phyloP scores from a whole-genome alignment of 2,888 invertebrate species.

The Myopa testacea region DNA sequence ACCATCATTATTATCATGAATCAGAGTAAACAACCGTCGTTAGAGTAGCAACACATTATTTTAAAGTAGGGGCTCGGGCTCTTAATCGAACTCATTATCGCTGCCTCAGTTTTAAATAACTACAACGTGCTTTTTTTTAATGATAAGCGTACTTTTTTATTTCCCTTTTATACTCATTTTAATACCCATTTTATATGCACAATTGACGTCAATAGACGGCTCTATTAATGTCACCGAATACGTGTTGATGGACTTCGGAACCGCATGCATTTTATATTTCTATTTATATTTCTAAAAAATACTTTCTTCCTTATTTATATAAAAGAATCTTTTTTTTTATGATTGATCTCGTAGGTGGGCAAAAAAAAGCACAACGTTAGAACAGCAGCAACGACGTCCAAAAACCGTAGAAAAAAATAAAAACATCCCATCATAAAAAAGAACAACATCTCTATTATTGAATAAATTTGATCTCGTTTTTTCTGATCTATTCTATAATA shows the following conservation, averaged over 20 bases:
- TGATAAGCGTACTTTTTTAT: conserved; percentile 17
- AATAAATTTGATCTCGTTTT: too few species aligned
- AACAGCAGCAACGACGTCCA: too few species aligned
- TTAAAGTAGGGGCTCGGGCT: not conserved
- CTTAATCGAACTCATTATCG: not conserved
- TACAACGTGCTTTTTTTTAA: not conserved
- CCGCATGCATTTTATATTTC: too few species aligned
- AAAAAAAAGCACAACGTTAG: not conserved
- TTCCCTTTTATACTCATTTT: not conserved
- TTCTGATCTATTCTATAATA: too few species aligned
- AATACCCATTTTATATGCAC: not conserved
- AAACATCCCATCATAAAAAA: too few species aligned
- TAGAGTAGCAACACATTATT: too few species aligned
- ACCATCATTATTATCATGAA: too few species aligned
- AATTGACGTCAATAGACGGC: conserved; percentile 41
- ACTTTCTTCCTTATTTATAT: not conserved
- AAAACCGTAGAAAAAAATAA: too few species aligned
- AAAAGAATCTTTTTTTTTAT: not conserved
- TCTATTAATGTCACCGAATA: conserved; percentile 15
- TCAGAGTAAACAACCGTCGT: too few species aligned
- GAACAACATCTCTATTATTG: too few species aligned
- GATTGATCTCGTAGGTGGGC: not conserved
- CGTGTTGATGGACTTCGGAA: conserved; percentile 27
- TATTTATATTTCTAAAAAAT: too few species aligned
- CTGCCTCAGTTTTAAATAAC: not conserved